Evolutionary conservation across 2,113 vertebrate genomes (phyloP).

Genomic region (Gopherus evgoodei): DNA sequence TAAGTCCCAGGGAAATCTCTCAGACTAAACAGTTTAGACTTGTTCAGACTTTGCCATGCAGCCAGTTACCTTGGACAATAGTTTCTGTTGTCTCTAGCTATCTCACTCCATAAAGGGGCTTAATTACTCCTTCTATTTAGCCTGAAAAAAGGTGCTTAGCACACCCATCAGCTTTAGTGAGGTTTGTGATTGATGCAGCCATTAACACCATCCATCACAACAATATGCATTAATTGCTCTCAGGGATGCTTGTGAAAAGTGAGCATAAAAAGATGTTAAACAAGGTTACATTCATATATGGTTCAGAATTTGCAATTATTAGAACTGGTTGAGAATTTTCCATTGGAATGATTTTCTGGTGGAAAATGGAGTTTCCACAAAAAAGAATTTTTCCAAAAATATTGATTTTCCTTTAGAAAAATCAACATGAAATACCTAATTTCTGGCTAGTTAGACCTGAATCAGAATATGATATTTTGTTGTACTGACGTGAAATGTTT

Average conservation of each 20-base stretch:
- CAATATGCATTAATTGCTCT: not conserved
- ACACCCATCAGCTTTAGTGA: not conserved
- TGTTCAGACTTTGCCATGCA: not conserved
- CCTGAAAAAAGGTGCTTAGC: not conserved
- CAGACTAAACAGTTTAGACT: accelerated
- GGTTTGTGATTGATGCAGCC: not conserved
- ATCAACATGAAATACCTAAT: not conserved
- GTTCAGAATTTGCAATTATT: not conserved
- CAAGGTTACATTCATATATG: not conserved
- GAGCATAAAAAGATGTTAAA: not conserved
- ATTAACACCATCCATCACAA: not conserved
- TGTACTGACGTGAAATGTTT: too few relatives aligned
- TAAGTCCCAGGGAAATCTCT: not conserved
- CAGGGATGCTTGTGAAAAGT: not conserved
- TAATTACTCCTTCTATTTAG: not conserved
- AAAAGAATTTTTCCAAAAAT: not conserved
- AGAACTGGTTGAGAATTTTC: not conserved
- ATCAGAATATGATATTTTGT: not conserved
- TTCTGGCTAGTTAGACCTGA: not conserved
- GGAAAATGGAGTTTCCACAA: not conserved
- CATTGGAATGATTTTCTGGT: not conserved
- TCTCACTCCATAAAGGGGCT: not conserved
- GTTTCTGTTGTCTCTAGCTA: not conserved
- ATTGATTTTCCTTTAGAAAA: accelerated
- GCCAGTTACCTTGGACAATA: not conserved